Percentiles rank a stretch among this genome's conserved stretches.
phyloP scores from a whole-genome alignment of 2,797 vertebrate genomes.

The Sebastes kiyomatsui region DNA sequence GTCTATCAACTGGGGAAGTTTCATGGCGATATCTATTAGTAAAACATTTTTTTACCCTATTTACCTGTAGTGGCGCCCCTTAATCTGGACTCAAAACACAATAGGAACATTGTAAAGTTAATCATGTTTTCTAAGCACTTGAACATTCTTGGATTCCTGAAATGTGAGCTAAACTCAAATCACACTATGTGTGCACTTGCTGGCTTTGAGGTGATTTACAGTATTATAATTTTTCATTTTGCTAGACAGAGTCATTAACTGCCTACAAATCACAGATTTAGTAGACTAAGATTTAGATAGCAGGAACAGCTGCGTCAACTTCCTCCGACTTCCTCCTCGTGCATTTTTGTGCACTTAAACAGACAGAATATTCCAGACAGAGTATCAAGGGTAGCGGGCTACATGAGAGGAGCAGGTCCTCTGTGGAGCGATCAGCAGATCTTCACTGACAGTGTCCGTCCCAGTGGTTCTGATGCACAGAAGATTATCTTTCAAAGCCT shows the following conservation, averaged over 20 bases:
- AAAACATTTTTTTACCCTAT: no score
- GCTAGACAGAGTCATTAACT: background rate
- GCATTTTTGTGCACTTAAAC: background rate
- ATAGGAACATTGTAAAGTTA: background rate
- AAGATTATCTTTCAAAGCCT: slow-evolving; percentile 37
- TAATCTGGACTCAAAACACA: background rate
- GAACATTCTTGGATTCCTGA: background rate
- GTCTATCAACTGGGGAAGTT: no score
- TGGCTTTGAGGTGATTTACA: background rate
- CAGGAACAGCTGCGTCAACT: background rate
- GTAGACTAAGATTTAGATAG: background rate
- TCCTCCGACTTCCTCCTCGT: background rate
- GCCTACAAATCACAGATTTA: background rate
- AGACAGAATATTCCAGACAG: slow-evolving; percentile 13
- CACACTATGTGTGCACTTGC: background rate
- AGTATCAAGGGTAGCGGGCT: background rate
- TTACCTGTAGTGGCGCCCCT: background rate
- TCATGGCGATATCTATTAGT: no score
- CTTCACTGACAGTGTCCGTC: slow-evolving; percentile 39
- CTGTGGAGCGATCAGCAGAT: slow-evolving; percentile 53
- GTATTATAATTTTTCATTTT: background rate
- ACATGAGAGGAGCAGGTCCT: slow-evolving; percentile 25
- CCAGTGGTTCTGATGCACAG: slow-evolving; percentile 14
- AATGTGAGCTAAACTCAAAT: background rate
- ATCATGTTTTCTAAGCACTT: background rate